Evolutionary conservation across 2,113 vertebrate species (phyloP), one percentile per base, ranked within the genome.

Genomic region (Protobothrops flavoviridis): DNA sequence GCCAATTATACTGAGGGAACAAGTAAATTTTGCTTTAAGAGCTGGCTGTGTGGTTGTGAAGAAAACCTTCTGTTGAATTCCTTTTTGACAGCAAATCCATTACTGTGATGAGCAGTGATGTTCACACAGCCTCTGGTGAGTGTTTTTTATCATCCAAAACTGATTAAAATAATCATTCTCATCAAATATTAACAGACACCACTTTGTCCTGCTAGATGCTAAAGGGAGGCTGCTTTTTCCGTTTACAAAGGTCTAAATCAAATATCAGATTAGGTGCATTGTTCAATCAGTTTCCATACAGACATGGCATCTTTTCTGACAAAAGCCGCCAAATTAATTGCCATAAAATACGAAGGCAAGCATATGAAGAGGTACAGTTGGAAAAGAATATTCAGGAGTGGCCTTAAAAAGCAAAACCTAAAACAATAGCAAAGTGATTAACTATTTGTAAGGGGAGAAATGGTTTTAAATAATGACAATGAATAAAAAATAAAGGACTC

Each of bases 111-210:
- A 55, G 93, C 93, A 92, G 91, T 90, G 89, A 89, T 93, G 48
- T 94, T 97, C 95, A 93, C 93, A 94, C 15, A 95, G 94, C 8
- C 93, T 96, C 93, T 91, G 95, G 94, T 93, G 94, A 96, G 53
- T 94, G 91, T 94, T 96, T 97, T 93, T 97, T 96, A 96, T 94
- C 90, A 92, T 96, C 96, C 87, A 91, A 95, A 97, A 96, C 69
- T 95, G 89, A 97, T 98, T 97, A 97, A 97, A 97, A 96, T 93
- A 96, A 95, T 97, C 89, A 95, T 86, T 88, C 69, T 97, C 93
- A 96, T 97, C 97, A 97, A 97, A 97, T 93, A 96, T 97, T 97
- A 97, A 97, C 95, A 57, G 93, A 85, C 81, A 93, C 93, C 92
- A 50, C 90, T 97, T 97, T 97, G 94, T 96, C 64, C 87, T 93